Evolutionary conservation across 2,113 vertebrate genomes (phyloP).

Genomic region (Triplophysa tibetana): DNA sequence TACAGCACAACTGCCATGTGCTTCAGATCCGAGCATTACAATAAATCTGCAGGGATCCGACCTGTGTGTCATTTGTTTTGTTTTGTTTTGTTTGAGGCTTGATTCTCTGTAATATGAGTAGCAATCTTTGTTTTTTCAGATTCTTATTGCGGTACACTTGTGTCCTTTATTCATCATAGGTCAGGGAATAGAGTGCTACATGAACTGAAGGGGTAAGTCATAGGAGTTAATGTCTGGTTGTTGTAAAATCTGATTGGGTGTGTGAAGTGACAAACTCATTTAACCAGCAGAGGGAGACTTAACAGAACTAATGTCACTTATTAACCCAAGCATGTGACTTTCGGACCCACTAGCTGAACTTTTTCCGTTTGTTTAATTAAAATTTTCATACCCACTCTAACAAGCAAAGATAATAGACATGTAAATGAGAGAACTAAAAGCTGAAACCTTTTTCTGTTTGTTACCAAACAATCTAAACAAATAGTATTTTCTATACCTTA

Average conservation of each 20-base stretch:
- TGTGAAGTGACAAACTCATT: not conserved
- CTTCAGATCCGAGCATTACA: conserved; percentile 27
- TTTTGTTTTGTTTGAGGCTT: not conserved
- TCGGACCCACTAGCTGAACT: too few species aligned
- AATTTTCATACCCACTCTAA: too few species aligned
- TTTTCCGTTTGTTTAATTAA: too few species aligned
- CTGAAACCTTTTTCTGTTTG: too few species aligned
- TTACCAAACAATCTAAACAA: too few species aligned
- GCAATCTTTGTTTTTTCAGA: not conserved
- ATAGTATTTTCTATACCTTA: too few species aligned
- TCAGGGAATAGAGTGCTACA: not conserved
- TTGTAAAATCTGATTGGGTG: not conserved
- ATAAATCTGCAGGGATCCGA: conserved; percentile 31
- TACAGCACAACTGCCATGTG: conserved; percentile 32
- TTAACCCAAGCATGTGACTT: too few species aligned
- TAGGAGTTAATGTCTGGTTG: not conserved
- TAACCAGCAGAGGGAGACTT: not conserved
- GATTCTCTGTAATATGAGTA: not conserved
- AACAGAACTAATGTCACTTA: not conserved
- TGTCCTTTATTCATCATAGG: too few species aligned
- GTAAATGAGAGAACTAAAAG: too few species aligned
- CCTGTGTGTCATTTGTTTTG: not conserved
- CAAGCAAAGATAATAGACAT: too few species aligned
- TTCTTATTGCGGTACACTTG: too few species aligned
- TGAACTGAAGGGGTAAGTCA: not conserved